phyloP scores from a whole-genome alignment of 2,797 vertebrate species.

The Phalanger gymnotis region DNA sequence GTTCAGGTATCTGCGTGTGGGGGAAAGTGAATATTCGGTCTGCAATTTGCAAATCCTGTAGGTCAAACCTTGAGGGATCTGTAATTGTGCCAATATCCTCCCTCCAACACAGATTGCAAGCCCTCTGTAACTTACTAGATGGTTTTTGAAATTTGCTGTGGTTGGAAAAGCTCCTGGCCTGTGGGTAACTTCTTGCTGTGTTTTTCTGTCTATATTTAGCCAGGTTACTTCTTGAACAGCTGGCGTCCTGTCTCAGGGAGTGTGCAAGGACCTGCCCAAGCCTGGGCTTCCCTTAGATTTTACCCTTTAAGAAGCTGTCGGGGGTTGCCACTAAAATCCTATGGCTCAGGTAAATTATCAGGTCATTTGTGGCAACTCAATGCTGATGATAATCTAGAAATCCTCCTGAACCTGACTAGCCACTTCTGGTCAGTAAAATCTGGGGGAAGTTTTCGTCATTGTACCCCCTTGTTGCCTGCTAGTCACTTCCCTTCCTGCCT shows the following conservation, averaged over 20 bases:
- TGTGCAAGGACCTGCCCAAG: neutral
- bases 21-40: constrained; percentile 27
- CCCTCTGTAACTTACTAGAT: neutral
- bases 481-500: neutral
- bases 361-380: constrained; percentile 20
- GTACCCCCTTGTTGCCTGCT: neutral
- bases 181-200: neutral
- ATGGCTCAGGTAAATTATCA: constrained; percentile 45
- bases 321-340: constrained; percentile 10
- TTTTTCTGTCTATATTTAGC: neutral
- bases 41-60: constrained; percentile 31
- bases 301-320: neutral
- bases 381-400: constrained; percentile 60
- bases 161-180: neutral
- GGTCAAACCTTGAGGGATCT: neutral
- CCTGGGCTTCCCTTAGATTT: neutral
- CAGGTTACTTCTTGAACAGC: neutral
- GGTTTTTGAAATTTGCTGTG: neutral
- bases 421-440: neutral
- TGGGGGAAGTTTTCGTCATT: constrained; percentile 26
- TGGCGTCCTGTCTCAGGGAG: neutral
- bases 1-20: constrained; percentile 30
- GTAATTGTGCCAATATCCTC: neutral
- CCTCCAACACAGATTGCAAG: neutral
- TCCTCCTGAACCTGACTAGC: neutral